These are phyloP conservation scores for Sesia apiformis DNA, from an alignment of 2,888 invertebrate species.

Conservation along the genomic window DNA sequence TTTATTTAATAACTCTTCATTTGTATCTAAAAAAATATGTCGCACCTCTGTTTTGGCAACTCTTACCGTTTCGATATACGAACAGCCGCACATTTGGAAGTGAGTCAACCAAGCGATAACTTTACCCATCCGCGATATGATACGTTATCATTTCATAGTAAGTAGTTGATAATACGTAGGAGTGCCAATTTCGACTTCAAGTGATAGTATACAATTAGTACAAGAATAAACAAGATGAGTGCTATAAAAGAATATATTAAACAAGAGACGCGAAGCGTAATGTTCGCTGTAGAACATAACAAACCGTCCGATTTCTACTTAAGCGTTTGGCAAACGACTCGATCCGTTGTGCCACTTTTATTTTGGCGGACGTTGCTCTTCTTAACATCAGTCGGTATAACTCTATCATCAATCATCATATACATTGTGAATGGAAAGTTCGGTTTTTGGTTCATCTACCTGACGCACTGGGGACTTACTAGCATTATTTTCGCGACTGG, in stretches of 20 bases:
- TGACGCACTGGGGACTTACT: conserved; percentile 71
- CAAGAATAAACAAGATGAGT: conserved; percentile 34
- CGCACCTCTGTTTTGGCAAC: conserved; percentile 12
- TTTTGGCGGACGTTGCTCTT: conserved; percentile 49
- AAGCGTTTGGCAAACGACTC: conserved; percentile 55
- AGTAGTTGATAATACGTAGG: conserved; percentile 5
- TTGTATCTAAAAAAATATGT: too few relatives aligned
- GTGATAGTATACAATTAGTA: conserved; percentile 1
- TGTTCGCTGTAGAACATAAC: conserved; percentile 44
- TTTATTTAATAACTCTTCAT: too few relatives aligned
- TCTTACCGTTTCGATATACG: background rate
- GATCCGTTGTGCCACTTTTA: conserved; percentile 50
- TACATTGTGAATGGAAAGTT: conserved; percentile 32
- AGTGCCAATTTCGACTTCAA: conserved; percentile 5
- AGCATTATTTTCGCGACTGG: conserved; percentile 41
- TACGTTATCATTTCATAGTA: conserved; percentile 9
- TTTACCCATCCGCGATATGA: conserved; percentile 4
- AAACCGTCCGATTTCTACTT: conserved; percentile 53
- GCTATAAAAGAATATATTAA: conserved; percentile 47
- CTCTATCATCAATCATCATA: conserved; percentile 38
- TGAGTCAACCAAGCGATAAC: conserved; percentile 8
- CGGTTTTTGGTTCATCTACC: conserved; percentile 65
- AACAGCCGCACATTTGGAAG: background rate
- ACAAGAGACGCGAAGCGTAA: conserved; percentile 37
- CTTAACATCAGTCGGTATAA: conserved; percentile 39